Conservation (phyloP, 2,888 invertebrate species). For the Polymixis flavicincta region DNA sequence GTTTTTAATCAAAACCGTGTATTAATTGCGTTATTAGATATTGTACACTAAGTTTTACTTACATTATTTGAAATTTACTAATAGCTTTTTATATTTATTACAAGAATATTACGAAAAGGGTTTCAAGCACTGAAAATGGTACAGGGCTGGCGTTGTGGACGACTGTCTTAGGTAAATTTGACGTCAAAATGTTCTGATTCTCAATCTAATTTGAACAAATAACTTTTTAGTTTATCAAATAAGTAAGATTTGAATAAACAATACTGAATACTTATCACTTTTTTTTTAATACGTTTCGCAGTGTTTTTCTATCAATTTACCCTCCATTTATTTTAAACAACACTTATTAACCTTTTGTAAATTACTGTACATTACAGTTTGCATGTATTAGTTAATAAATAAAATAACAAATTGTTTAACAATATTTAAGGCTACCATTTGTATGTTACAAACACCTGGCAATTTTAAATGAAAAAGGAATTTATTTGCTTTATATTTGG, state of each 20-base stretch:
- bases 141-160: too few species aligned
- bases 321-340: not conserved
- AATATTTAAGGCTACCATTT: slow-evolving; percentile 13
- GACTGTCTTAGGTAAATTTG: not conserved
- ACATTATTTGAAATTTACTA: not conserved
- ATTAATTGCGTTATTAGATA: not conserved
- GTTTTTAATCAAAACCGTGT: slow-evolving; percentile 12
- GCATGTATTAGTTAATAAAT: slow-evolving; percentile 4
- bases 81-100: too few species aligned
- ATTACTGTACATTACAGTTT: slow-evolving; percentile 4
- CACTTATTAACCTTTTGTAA: not conserved
- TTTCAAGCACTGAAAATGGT: too few species aligned
- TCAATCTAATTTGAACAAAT: not conserved
- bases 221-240: not conserved
- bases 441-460: slow-evolving; percentile 19
- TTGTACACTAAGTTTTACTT: not conserved
- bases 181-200: not conserved
- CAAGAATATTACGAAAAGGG: too few species aligned
- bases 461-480: not conserved
- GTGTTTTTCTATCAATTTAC: not conserved
- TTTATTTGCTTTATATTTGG: slow-evolving; percentile 6
- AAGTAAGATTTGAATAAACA: not conserved
- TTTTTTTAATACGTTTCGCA: not conserved
- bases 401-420: not conserved
- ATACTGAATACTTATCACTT: not conserved